phyloP scores from a whole-genome alignment of 2,113 vertebrate species.

The Heterotilapia buettikoferi region DNA sequence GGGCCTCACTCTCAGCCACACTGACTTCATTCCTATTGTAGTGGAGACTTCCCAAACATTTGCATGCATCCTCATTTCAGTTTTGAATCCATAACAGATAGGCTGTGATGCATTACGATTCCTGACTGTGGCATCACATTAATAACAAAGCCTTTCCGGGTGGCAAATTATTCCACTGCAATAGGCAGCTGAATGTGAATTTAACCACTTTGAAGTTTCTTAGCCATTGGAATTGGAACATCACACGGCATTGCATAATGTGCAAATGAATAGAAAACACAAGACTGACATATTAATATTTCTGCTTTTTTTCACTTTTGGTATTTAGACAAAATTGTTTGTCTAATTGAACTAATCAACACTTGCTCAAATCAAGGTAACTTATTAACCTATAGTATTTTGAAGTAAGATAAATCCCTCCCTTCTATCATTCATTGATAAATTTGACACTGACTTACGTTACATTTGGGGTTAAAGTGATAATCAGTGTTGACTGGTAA shows the following conservation, averaged over 20 bases:
- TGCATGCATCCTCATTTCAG: not conserved
- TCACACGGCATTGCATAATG: not conserved
- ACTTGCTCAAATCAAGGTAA: not conserved
- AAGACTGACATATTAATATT: not conserved
- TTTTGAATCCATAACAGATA: not conserved
- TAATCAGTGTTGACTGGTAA: not conserved
- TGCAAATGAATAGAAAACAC: not conserved
- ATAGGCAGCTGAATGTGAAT: not conserved
- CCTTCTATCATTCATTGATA: not conserved
- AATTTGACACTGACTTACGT: not conserved
- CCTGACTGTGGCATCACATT: not conserved
- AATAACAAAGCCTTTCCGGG: not conserved
- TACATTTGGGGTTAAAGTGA: not conserved
- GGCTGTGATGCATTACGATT: not conserved
- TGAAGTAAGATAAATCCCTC: not conserved
- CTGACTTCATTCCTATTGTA: not conserved
- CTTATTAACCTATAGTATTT: not conserved
- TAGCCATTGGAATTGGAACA: not conserved
- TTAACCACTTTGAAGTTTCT: not conserved
- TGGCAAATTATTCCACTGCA: not conserved
- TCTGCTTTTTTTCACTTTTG: not conserved
- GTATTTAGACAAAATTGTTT: not conserved
- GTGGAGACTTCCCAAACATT: not conserved
- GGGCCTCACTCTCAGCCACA: not conserved
- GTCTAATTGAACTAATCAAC: not conserved